Evolutionary conservation across 2,888 invertebrate genomes (phyloP).

Genomic region (Leucoma salicis): DNA sequence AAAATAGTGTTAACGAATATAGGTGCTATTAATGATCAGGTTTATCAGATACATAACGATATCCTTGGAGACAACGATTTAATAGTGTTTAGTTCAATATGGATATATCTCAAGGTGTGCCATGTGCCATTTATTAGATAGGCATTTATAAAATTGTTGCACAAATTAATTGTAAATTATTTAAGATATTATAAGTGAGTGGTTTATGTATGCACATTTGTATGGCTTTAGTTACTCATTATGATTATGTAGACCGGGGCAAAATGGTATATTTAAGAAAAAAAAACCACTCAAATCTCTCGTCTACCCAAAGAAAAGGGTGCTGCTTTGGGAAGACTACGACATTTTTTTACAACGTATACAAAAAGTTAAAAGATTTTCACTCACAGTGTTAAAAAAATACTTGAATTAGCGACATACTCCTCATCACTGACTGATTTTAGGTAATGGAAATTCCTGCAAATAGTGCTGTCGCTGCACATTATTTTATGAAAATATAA

Average conservation of each 20-base stretch:
- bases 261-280: too few species aligned
- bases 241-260: not conserved
- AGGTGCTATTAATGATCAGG: conserved; percentile 53
- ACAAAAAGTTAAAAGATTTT: too few species aligned
- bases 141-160: conserved; percentile 56
- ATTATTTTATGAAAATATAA: too few species aligned
- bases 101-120: conserved; percentile 48
- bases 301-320: too few species aligned
- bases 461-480: too few species aligned
- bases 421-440: too few species aligned
- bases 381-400: too few species aligned
- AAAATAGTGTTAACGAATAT: conserved; percentile 49
- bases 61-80: conserved; percentile 45
- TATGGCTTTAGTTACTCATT: not conserved
- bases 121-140: conserved; percentile 53
- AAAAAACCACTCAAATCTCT: too few species aligned
- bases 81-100: conserved; percentile 48
- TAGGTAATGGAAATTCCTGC: too few species aligned
- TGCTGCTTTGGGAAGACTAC: too few species aligned
- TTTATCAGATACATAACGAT: conserved; percentile 26
- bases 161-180: conserved; percentile 52
- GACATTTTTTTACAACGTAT: too few species aligned
- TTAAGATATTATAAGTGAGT: conserved; percentile 23
- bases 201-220: not conserved
- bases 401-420: too few species aligned